Base-by-base conservation (phyloP, 2,888 invertebrate genomes). In the Charanyca ferruginea region DNA sequence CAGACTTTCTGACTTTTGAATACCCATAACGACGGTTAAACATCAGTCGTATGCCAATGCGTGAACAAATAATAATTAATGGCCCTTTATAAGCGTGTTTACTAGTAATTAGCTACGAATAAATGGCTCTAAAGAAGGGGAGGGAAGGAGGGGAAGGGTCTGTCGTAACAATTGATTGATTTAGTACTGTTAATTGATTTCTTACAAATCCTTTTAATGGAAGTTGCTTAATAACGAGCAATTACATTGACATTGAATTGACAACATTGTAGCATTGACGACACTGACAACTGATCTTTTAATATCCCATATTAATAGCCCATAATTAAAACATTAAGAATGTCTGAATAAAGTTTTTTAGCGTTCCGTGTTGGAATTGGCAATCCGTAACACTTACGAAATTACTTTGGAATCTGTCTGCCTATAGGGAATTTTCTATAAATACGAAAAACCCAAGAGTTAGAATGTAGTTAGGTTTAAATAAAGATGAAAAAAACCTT, bases 181-280 rank as follows among this genome's bases (percentile, higher is more conserved):
- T 1, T 20, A 23, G 1, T 41, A 9, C 47, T 5, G 7, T 13
- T 48, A 48, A 60, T 35, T 0, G 6, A 6, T 32, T 28, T 38
- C n/a, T n/a, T 23, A 28, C n/a, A 32, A 23, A 32, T 23, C 3
- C 13, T 3, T 32, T 2, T 28, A 16, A 23, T 59, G 32, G 32
- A 32, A 41, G 22, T 66, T 68, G 28, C 28, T 41, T 16, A 2
- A 7, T 11, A 25, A 9, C 18, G 3, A n/a, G 38, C 44, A 72
- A 72, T 64, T 67, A 64, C 16, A 38, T 38, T 18, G 64, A 23
- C 38, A 51, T 51, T 72, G 18, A 45, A 13, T 23, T 1, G 25
- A 9, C 8, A 28, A 16, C 5, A 22, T 1, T 3, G 18, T 13
- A 8, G 5, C 22, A 18, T 38, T 51, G 28, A n/a, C 1, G 8